Evolutionary conservation across 2,113 vertebrate species (phyloP).

Genomic region (Podocnemis expansa): DNA sequence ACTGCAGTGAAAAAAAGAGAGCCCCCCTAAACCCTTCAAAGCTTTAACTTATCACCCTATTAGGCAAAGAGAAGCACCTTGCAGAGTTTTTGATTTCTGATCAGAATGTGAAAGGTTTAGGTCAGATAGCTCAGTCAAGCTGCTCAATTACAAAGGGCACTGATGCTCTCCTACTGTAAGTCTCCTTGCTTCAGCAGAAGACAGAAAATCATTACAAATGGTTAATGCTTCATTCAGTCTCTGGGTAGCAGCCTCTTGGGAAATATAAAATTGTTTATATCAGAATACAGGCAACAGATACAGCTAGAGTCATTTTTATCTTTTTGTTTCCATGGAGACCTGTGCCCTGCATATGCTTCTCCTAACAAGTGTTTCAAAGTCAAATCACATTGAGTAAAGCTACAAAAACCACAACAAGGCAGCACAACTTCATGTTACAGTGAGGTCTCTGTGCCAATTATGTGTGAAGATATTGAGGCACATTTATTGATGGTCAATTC

Average conservation of each 20-base stretch:
- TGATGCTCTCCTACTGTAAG: conserved; percentile 8
- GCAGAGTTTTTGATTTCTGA: conserved; percentile 42
- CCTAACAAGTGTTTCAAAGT: conserved; percentile 52
- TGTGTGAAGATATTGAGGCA: background rate
- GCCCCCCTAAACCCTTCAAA: background rate
- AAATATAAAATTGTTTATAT: conserved; percentile 57
- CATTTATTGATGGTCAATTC: background rate
- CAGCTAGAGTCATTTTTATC: conserved; percentile 75
- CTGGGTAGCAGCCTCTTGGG: conserved; percentile 26
- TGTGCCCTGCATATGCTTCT: conserved; percentile 38
- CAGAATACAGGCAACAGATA: conserved; percentile 66
- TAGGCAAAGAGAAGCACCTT: background rate
- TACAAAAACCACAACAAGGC: conserved; percentile 65
- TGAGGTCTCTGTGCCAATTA: background rate
- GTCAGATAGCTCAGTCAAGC: background rate
- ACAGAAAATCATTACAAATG: conserved; percentile 40
- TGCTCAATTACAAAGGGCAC: conserved; percentile 21
- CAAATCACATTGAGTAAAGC: conserved; percentile 46
- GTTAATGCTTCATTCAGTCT: conserved; percentile 2
- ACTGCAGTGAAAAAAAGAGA: background rate
- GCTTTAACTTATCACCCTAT: background rate
- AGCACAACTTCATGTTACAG: background rate
- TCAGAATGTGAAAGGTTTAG: conserved; percentile 25
- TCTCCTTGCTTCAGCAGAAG: background rate
- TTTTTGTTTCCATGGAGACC: conserved; percentile 85